A percentile compares a stretch with the other conserved stretches of the same genome.
Conservation (phyloP, 92 coral and sea anemone genomes). For the Paragorgia papillata region DNA sequence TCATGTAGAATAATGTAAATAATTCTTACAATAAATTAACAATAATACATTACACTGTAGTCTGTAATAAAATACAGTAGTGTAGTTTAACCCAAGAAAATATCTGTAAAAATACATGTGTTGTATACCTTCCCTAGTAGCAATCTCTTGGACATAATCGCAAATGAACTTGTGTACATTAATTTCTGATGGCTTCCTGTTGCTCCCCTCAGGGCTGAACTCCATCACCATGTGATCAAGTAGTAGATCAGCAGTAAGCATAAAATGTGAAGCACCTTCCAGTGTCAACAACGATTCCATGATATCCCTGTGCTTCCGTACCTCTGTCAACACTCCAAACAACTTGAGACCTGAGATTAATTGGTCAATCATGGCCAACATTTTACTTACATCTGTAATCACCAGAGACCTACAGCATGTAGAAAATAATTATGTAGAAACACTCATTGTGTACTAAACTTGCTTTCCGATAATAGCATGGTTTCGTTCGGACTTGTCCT, state of each 20-base stretch:
- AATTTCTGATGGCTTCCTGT: too few relatives aligned
- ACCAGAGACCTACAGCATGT: constrained; percentile 23
- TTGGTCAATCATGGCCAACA: constrained; percentile 27
- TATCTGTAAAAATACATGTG: too few relatives aligned
- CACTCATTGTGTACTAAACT: too few relatives aligned
- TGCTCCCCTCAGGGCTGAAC: constrained; percentile 34
- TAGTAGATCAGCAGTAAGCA: constrained; percentile 9
- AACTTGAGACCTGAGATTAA: constrained; percentile 1
- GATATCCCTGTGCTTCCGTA: constrained; percentile 9
- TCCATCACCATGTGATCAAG: constrained; percentile 17
- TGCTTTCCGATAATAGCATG: too few relatives aligned
- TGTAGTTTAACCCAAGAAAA: too few relatives aligned
- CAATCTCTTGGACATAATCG: constrained; percentile 18
- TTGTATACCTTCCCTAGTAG: constrained; percentile 6
- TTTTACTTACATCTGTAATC: constrained; percentile 17
- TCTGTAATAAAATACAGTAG: too few relatives aligned
- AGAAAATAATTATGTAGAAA: too few relatives aligned
- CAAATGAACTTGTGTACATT: constrained; percentile 20
- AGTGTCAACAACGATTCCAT: constrained; percentile 24
- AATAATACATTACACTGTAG: too few relatives aligned
- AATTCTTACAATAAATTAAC: too few relatives aligned
- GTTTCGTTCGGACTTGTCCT: too few relatives aligned
- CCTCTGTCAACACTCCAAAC: constrained; percentile 16
- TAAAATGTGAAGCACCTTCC: constrained; percentile 6
- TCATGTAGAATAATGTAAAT: too few relatives aligned